A percentile compares a stretch with the other conserved stretches of the same genome.
phyloP scores from a whole-genome alignment of 1,140 invertebrate genomes.

The Vanessa tameamea region DNA sequence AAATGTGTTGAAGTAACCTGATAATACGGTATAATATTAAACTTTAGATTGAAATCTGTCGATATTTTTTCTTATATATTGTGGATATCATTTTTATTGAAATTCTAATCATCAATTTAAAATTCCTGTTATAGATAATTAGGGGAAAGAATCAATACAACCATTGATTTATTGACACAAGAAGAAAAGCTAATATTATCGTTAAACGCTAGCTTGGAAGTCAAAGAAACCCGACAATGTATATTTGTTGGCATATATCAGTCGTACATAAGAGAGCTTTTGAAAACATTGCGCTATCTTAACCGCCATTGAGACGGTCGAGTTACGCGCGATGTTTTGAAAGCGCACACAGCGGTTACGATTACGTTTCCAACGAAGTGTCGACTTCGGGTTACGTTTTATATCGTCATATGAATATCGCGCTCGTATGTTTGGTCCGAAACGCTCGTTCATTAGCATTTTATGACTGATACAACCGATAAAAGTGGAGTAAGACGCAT shows the following conservation, averaged over 20 bases:
- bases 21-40: not conserved
- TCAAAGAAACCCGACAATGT: constrained; percentile 38
- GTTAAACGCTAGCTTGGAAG: constrained; percentile 13
- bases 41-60: constrained; percentile 3
- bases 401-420: constrained; percentile 78
- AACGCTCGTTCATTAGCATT: constrained; percentile 78
- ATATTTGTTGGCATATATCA: constrained; percentile 44
- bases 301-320: constrained; percentile 61
- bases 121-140: not conserved
- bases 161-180: too few relatives aligned
- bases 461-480: constrained; percentile 79
- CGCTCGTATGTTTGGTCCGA: constrained; percentile 78
- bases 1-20: not conserved
- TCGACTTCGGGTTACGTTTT: constrained; percentile 77
- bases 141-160: too few relatives aligned
- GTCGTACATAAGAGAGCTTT: constrained; percentile 72
- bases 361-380: constrained; percentile 77
- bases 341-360: constrained; percentile 72
- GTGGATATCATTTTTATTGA: too few relatives aligned
- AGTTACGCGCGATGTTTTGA: constrained; percentile 76
- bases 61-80: too few relatives aligned
- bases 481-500: constrained; percentile 78
- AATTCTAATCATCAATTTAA: too few relatives aligned
- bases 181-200: too few relatives aligned
- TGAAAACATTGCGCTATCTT: constrained; percentile 71